Base-by-base conservation (phyloP, 1,140 invertebrate species). In the Chrysopa pallens region DNA sequence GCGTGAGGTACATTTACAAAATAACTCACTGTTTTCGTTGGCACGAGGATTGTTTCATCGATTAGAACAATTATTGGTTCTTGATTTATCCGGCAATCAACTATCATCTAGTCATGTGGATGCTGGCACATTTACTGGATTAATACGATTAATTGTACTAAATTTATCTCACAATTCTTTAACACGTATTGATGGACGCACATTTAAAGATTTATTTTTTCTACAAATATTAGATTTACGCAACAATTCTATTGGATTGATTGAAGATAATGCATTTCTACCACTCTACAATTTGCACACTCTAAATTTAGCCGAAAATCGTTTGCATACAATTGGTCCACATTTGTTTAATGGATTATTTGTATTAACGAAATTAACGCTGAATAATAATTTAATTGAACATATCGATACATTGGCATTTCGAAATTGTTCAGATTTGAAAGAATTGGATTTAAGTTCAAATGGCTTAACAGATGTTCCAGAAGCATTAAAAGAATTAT, bases 61-160 rank as follows among this genome's bases (percentile, higher is more conserved):
- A 0, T 64, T 94, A 35, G 80, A 86, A 49, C 78, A 87, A 53
- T 64, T 96, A 39, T 66, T 88, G 33, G 74, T 87, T 8, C 68
- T 96, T 29, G 85, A 95, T 60, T 65, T 93, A 40, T 84, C 84
- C 1, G 76, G 80, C 43, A 96, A 96, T 64, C 76, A 80, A 51
- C 65, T 96, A 36, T 79, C 78, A 40, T 84, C 78, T 56, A 79
- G 78, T 49, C 84, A 78, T 56, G 76, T 88, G 45, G 80, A 84
- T 52, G 76, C 83, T 40, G 79, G 78, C 1, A 85, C 83, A 14
- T 90, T 93, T 55, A 64, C 78, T 27, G 86, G 85, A 13, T 65
- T 92, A 14, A 88, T 84, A 36, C 70, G 84, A 7, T 64, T 93
- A 29, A 80, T 90, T 50, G 74, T 88, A 6, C 67, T 93, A 38